Percentiles rank a stretch among this genome's conserved stretches.
phyloP scores from a whole-genome alignment of 2,797 vertebrate species.

The Betta splendens region DNA sequence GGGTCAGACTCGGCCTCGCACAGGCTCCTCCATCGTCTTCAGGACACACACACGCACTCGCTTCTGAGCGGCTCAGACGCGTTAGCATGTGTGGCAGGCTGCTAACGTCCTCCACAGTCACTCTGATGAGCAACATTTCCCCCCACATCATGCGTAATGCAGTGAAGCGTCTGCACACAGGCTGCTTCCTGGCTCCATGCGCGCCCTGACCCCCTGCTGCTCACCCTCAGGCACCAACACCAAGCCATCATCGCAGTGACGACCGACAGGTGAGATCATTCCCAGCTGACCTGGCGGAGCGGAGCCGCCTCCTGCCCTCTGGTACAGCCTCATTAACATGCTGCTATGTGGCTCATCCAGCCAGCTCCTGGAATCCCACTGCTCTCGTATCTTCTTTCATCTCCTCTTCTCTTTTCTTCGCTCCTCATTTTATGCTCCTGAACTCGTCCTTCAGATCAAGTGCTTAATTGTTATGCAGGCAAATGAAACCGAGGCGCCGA shows the following conservation, averaged over 20 bases:
- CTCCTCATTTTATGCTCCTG: background rate
- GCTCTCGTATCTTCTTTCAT: conserved; percentile 28
- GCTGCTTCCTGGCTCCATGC: too few species aligned
- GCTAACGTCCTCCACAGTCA: conserved; percentile 10
- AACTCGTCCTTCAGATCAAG: conserved; percentile 45
- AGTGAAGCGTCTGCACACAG: too few species aligned
- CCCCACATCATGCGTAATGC: conserved; percentile 7
- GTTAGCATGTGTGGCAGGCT: conserved; percentile 9
- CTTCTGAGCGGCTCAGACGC: conserved; percentile 18
- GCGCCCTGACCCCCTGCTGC: too few species aligned
- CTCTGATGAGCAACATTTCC: conserved; percentile 12
- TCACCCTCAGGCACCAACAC: too few species aligned
- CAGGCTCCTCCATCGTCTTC: too few species aligned
- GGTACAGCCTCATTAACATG: conserved; percentile 65
- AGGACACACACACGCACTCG: too few species aligned
- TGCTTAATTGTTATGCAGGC: conserved; percentile 46
- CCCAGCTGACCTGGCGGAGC: too few species aligned
- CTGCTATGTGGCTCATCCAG: conserved; percentile 32
- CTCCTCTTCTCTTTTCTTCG: conserved; percentile 13
- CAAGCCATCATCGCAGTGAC: too few species aligned
- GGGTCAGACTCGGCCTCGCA: too few species aligned
- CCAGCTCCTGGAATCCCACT: conserved; percentile 40
- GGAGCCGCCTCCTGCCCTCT: too few species aligned
- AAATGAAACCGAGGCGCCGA: background rate
- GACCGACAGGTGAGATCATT: too few species aligned